Evolutionary conservation across 2,797 vertebrate species (phyloP), one percentile per base, ranked within the genome.

Genomic region (Etheostoma nigrum): DNA sequence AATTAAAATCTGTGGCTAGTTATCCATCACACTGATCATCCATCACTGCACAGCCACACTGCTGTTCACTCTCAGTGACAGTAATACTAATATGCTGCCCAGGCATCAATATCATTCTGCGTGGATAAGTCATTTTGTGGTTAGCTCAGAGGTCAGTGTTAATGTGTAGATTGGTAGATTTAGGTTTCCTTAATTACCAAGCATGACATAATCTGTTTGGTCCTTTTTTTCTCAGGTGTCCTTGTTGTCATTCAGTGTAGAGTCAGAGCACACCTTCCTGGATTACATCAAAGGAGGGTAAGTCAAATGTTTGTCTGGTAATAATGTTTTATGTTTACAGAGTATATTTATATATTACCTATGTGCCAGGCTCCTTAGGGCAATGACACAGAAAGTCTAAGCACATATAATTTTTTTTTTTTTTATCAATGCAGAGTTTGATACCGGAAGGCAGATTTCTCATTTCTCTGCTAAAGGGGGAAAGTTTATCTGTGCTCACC

Each of bases 201-300:
- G 16, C 59, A 25, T 36, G 58, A 63, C 68, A 62, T 84, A 65
- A 83, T 82, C 44, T 69, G 36, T 76, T 82, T 79, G 76, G 9
- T 54, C 72, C 82, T 80, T 71, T 36, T 65, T 83, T 81, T 47
- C 27, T 76, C 72, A 99, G 98, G 97, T 98, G 91, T 98, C 98
- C 1, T 88, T 98, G 93, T 93, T 98, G 79, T 97, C 97, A 30
- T 98, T 98, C 42, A 93, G 83, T 0, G 97, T 98, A 89, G 97
- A 99, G 88, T 97, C 97, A 0, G 97, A 99, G 70, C 95, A 97
- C 91, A 98, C 97, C 0, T 99, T 99, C 93, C 94, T 99, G 64
- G 98, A 99, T 90, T 99, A 99, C 94, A 99, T 99, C 91, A 97
- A 97, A 94, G 97, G 97, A 93, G 98, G 97, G 97, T 98, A 93